These are phyloP conservation scores for Telmatherina bonti DNA, from an alignment of 2,797 vertebrate species.

Conservation along the genomic window DNA sequence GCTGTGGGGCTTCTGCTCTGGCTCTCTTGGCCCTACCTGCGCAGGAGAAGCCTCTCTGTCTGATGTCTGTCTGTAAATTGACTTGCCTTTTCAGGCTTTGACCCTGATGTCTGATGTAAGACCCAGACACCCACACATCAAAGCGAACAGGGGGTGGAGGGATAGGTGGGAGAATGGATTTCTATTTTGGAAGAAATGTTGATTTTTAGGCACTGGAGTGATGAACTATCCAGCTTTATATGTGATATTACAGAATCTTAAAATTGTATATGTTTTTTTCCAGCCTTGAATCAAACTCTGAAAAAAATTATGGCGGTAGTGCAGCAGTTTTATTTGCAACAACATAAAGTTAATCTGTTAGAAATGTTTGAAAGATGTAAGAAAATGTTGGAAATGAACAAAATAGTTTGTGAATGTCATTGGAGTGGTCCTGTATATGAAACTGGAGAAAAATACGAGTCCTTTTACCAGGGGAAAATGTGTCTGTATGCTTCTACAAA, in stretches of 20 bases:
- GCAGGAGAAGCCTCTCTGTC: constrained; percentile 71
- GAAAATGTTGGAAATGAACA: not conserved
- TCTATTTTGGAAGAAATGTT: constrained; percentile 85
- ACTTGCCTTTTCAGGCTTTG: constrained; percentile 85
- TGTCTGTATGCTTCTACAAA: not conserved
- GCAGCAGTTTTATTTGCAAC: constrained; percentile 19
- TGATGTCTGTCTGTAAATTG: constrained; percentile 84
- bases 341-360: constrained; percentile 33
- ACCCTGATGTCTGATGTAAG: constrained; percentile 87
- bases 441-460: not conserved
- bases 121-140: constrained; percentile 86
- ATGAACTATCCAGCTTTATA: constrained; percentile 78
- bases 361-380: not conserved
- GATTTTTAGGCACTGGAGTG: constrained; percentile 80
- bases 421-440: not conserved
- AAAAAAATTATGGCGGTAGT: constrained; percentile 26
- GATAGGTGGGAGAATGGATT: constrained; percentile 77
- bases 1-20: constrained; percentile 43
- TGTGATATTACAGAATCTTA: constrained; percentile 65
- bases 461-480: too few species aligned
- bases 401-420: not conserved
- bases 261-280: constrained; percentile 30
- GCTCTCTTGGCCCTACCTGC: constrained; percentile 70
- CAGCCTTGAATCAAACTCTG: constrained; percentile 46
- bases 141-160: constrained; percentile 68